phyloP scores from a whole-genome alignment of 2,113 vertebrate genomes.

The Dunckerocampus dactyliophorus region DNA sequence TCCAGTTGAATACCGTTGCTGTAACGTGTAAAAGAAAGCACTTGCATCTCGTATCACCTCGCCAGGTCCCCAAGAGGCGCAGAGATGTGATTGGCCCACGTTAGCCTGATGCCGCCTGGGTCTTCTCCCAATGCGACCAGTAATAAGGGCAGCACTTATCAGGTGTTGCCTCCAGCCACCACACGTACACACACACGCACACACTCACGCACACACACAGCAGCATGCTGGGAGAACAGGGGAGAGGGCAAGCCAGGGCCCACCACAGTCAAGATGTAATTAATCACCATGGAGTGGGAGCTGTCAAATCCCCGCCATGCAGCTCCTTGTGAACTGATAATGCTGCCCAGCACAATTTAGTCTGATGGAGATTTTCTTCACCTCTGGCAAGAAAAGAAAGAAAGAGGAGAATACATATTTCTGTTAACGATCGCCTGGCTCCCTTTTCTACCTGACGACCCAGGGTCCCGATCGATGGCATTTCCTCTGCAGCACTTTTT shows the following conservation, averaged over 20 bases:
- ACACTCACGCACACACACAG: conserved; percentile 60
- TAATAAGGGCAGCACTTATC: conserved; percentile 97
- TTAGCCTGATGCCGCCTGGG: conserved; percentile 41
- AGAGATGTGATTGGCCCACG: conserved; percentile 49
- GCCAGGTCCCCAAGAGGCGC: conserved; percentile 22
- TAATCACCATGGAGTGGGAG: conserved; percentile 96
- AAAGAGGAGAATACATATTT: conserved; percentile 62
- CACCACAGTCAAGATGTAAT: conserved; percentile 94
- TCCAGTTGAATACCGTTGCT: conserved; percentile 18
- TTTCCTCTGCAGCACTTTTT: conserved; percentile 63
- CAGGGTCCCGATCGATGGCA: conserved; percentile 72
- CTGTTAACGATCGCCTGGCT: conserved; percentile 79
- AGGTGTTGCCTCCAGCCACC: conserved; percentile 89
- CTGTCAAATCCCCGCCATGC: conserved; percentile 86
- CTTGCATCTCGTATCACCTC: conserved; percentile 39
- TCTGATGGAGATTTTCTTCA: conserved; percentile 89
- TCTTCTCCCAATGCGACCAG: conserved; percentile 85
- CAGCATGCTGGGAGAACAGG: conserved; percentile 48
- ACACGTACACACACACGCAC: conserved; percentile 4
- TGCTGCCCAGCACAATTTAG: conserved; percentile 95
- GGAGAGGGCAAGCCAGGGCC: conserved; percentile 79
- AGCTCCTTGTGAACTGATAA: conserved; percentile 94
- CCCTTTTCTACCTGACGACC: conserved; percentile 73
- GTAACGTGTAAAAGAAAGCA: conserved; percentile 32
- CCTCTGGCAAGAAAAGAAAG: conserved; percentile 76